A percentile compares a stretch with the other conserved stretches of the same genome.
These are phyloP conservation scores for Rhinolophus ferrumequinum DNA, from an alignment of 2,113 vertebrate genomes.

Conservation along the genomic window DNA sequence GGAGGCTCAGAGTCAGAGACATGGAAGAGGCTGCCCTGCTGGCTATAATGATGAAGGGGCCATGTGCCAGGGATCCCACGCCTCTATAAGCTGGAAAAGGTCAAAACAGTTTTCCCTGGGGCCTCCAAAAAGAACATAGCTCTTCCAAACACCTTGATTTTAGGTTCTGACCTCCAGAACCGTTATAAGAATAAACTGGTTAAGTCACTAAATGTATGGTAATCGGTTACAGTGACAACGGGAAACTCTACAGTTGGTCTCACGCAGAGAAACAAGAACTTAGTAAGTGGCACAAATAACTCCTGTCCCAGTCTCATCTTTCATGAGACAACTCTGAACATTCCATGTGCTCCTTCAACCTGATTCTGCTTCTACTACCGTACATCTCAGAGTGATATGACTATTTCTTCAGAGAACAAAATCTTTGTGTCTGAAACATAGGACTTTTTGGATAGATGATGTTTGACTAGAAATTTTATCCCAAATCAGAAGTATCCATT, in stretches of 20 bases:
- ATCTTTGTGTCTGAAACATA: neutral
- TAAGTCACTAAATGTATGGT: neutral
- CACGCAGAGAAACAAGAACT: neutral
- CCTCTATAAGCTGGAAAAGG: neutral
- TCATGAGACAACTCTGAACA: neutral
- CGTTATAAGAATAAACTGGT: neutral
- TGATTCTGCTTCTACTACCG: neutral
- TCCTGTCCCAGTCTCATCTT: neutral
- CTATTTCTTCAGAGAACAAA: neutral
- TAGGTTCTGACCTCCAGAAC: neutral
- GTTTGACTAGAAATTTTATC: neutral
- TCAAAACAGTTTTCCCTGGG: neutral
- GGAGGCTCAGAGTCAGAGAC: neutral
- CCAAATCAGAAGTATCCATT: neutral
- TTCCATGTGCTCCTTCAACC: neutral
- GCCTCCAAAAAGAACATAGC: neutral
- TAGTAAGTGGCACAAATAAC: neutral
- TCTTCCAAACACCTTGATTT: neutral
- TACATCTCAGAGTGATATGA: neutral
- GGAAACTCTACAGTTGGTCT: neutral
- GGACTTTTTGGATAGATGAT: neutral
- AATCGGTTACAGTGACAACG: neutral
- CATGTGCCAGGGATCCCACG: fast-evolving
- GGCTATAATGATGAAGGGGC: neutral
- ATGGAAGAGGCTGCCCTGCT: neutral